phyloP scores from a whole-genome alignment of 2,888 invertebrate genomes.

The Sinelater perroti region DNA sequence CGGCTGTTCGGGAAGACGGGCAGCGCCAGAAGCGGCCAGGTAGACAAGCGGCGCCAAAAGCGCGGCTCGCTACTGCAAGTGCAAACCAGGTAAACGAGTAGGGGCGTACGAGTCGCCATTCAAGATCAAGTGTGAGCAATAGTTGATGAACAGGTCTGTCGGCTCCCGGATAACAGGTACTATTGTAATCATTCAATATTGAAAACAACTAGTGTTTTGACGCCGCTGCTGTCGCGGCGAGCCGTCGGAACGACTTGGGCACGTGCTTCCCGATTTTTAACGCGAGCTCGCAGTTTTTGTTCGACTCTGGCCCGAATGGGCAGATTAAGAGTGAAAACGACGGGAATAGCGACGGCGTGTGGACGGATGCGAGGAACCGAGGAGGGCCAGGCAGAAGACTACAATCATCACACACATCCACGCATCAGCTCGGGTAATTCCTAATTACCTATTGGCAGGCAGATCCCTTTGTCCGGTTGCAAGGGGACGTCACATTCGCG shows the following conservation, averaged over 20 bases:
- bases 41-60: slow-evolving; percentile 47
- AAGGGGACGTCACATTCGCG: slow-evolving; percentile 45
- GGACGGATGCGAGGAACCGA: no score
- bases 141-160: slow-evolving; percentile 61
- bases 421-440: no score
- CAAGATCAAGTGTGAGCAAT: slow-evolving; percentile 60
- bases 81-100: slow-evolving; percentile 52
- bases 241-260: slow-evolving; percentile 1
- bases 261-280: slow-evolving; percentile 8
- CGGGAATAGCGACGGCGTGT: slow-evolving; percentile 2
- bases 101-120: slow-evolving; percentile 59
- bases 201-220: slow-evolving; percentile 52
- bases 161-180: slow-evolving; percentile 59
- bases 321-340: slow-evolving; percentile 17
- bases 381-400: no score
- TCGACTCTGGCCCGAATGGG: slow-evolving; percentile 9
- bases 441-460: slow-evolving; percentile 48
- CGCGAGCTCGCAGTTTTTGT: no score
- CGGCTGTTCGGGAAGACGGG: no score
- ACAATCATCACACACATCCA: no score
- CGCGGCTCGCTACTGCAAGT: slow-evolving; percentile 41
- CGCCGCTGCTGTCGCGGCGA: slow-evolving; percentile 26
- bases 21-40: neutral
- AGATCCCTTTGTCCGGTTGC: slow-evolving; percentile 49
- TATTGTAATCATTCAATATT: slow-evolving; percentile 60